phyloP scores from a whole-genome alignment of 2,113 vertebrate species.

The Heterotis niloticus region DNA sequence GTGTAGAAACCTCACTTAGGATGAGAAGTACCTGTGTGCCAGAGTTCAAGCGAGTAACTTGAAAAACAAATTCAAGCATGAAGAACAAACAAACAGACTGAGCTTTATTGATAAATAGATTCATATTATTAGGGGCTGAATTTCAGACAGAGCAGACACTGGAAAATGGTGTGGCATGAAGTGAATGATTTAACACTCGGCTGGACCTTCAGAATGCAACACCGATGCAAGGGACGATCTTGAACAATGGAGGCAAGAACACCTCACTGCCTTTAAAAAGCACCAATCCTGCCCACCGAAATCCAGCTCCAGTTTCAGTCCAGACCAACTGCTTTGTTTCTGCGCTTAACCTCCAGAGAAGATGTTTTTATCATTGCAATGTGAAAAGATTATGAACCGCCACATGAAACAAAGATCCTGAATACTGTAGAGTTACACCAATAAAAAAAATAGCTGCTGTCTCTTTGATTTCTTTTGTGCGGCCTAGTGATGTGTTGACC shows the following conservation, averaged over 20 bases:
- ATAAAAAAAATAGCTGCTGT: neutral
- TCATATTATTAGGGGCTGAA: neutral
- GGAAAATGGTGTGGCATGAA: neutral
- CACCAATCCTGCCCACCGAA: neutral
- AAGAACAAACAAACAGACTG: constrained; percentile 3
- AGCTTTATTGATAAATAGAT: neutral
- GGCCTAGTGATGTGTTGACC: no score
- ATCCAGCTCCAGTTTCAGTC: neutral
- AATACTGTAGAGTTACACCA: neutral
- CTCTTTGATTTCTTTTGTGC: neutral
- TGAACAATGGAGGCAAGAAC: no score
- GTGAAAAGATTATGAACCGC: neutral
- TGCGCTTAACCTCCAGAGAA: neutral
- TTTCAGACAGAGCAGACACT: neutral
- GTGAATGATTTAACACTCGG: constrained; percentile 1
- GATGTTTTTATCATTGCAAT: neutral
- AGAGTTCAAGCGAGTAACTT: no score
- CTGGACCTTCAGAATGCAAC: neutral
- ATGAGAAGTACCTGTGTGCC: no score
- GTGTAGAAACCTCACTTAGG: no score
- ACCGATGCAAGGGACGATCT: no score
- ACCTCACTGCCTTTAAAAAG: neutral
- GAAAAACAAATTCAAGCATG: no score
- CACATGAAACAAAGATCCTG: neutral
- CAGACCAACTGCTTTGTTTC: no score